These are phyloP conservation scores for Tortrix viridana DNA, from an alignment of 2,888 invertebrate genomes.

Conservation along the genomic window DNA sequence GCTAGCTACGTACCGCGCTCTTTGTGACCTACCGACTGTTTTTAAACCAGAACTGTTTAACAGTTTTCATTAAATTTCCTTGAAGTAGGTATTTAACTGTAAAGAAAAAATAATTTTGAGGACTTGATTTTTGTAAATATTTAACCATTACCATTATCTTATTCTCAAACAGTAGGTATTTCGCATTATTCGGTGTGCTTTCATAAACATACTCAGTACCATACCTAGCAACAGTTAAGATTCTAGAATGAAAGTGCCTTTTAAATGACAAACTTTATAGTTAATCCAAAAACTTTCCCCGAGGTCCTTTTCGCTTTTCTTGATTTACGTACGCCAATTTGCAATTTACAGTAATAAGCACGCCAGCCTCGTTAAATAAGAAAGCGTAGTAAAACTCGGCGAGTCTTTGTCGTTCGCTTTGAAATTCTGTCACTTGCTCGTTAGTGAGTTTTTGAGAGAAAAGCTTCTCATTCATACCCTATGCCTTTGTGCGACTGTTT, in stretches of 20 bases:
- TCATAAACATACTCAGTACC: too few relatives aligned
- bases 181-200: too few relatives aligned
- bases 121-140: too few relatives aligned
- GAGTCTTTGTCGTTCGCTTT: constrained; percentile 36
- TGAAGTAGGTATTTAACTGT: too few relatives aligned
- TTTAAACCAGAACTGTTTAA: neutral
- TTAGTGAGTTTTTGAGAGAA: constrained; percentile 34
- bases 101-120: too few relatives aligned
- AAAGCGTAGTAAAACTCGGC: constrained; percentile 34
- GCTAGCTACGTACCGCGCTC: constrained; percentile 1
- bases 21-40: constrained; percentile 6
- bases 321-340: constrained; percentile 33
- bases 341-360: constrained; percentile 34
- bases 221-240: neutral
- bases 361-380: constrained; percentile 32
- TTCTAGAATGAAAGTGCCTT: neutral
- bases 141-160: too few relatives aligned
- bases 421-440: constrained; percentile 38
- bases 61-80: too few relatives aligned
- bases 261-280: neutral
- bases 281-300: constrained; percentile 2
- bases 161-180: too few relatives aligned
- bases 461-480: constrained; percentile 29
- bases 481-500: constrained; percentile 32
- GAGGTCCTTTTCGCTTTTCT: constrained; percentile 14